These are phyloP conservation scores for Amiota communis DNA, from an alignment of 2,888 invertebrate genomes.

Conservation along the genomic window DNA sequence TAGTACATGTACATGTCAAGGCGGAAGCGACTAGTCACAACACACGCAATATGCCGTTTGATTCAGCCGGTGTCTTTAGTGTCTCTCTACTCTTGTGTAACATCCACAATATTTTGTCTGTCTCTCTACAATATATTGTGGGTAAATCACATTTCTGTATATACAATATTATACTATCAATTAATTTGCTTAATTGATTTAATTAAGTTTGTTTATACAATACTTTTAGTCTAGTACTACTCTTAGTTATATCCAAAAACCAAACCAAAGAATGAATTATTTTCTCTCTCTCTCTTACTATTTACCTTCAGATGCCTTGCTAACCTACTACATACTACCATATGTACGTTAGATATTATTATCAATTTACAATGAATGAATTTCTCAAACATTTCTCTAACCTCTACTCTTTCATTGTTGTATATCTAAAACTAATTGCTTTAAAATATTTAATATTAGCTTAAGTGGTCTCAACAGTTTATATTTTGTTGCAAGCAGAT, in stretches of 20 bases:
- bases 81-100: too few relatives aligned
- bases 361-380: too few relatives aligned
- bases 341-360: too few relatives aligned
- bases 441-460: not conserved
- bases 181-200: constrained; percentile 10
- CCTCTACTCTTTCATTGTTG: not conserved
- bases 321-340: too few relatives aligned
- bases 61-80: too few relatives aligned
- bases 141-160: not conserved
- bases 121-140: not conserved
- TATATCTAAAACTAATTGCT: constrained; percentile 4
- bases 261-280: constrained; percentile 18
- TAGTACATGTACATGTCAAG: too few relatives aligned
- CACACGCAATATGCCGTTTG: not conserved
- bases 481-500: not conserved
- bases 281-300: too few relatives aligned
- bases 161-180: constrained; percentile 1
- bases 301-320: too few relatives aligned
- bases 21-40: constrained; percentile 19
- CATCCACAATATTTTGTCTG: not conserved
- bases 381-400: not conserved
- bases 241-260: constrained; percentile 14
- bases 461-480: constrained; percentile 7
- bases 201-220: not conserved
- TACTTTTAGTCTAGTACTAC: constrained; percentile 3